Evolutionary conservation across 2,888 invertebrate species (phyloP).

Genomic region (Cacoxenus indagator): DNA sequence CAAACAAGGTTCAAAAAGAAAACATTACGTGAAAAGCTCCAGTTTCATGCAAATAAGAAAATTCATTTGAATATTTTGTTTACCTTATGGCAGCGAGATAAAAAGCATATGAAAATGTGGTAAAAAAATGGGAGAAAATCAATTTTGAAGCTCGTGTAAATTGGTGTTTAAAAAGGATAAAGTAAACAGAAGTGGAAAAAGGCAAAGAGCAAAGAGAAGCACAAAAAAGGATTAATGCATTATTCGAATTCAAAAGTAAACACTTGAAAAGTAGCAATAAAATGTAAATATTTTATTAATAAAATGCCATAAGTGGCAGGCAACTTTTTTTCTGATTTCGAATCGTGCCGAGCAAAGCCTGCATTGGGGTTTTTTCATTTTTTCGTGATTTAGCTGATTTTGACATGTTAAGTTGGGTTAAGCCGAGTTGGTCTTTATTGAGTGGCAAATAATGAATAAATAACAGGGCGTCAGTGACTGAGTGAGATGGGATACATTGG

Average conservation of each 20-base stretch:
- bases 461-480: not conserved
- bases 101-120: not conserved
- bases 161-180: slow-evolving; percentile 12
- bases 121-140: slow-evolving; percentile 1
- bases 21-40: not conserved
- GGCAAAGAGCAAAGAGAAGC: not conserved
- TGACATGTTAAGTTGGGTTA: slow-evolving; percentile 11
- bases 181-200: not conserved
- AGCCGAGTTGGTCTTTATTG: no score
- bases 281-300: slow-evolving; percentile 48
- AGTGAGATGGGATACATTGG: not conserved
- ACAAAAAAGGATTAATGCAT: slow-evolving; percentile 37
- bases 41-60: not conserved
- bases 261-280: slow-evolving; percentile 47
- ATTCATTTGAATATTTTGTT: not conserved
- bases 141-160: not conserved
- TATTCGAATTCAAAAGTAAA: slow-evolving; percentile 48
- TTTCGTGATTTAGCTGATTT: slow-evolving; percentile 1
- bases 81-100: not conserved
- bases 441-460: not conserved
- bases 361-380: not conserved
- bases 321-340: not conserved
- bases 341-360: not conserved
- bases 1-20: not conserved
- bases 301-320: not conserved